Percentiles rank a stretch among this genome's conserved stretches.
phyloP scores from a whole-genome alignment of 2,113 vertebrate species.

The Desmodus rotundus region DNA sequence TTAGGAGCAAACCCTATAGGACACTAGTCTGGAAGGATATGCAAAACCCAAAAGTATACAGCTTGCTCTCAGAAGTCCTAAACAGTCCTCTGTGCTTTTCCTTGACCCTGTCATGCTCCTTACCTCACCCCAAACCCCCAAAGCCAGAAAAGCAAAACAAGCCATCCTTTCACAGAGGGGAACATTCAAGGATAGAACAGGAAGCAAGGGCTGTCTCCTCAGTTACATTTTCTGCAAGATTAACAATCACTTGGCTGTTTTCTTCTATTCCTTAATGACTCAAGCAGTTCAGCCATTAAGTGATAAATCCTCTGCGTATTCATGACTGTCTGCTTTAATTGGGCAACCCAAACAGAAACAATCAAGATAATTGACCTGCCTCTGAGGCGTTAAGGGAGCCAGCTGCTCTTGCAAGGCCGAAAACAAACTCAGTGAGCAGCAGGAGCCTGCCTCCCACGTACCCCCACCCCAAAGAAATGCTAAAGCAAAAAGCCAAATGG shows the following conservation, averaged over 20 bases:
- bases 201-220: slow-evolving; percentile 22
- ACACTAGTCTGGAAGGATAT: not conserved
- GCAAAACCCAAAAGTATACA: not conserved
- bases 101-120: not conserved
- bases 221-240: slow-evolving; percentile 24
- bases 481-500: not conserved
- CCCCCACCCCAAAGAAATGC: not conserved
- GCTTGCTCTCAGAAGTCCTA: not conserved
- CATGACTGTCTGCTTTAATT: slow-evolving; percentile 42
- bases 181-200: not conserved
- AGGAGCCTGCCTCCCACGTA: not conserved
- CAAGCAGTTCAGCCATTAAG: slow-evolving; percentile 46
- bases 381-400: slow-evolving; percentile 1
- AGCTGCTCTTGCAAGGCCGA: slow-evolving; percentile 37
- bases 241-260: slow-evolving; percentile 64
- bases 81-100: not conserved
- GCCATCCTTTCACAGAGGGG: slow-evolving; percentile 24
- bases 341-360: slow-evolving; percentile 37
- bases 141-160: slow-evolving; percentile 36
- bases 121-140: not conserved
- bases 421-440: slow-evolving; percentile 28
- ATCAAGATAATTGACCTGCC: slow-evolving; percentile 60
- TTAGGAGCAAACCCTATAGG: not conserved
- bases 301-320: slow-evolving; percentile 63
- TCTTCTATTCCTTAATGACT: slow-evolving; percentile 40